Evolutionary conservation across 2,888 invertebrate genomes (phyloP).

Genomic region (Oligia fasciuncula): DNA sequence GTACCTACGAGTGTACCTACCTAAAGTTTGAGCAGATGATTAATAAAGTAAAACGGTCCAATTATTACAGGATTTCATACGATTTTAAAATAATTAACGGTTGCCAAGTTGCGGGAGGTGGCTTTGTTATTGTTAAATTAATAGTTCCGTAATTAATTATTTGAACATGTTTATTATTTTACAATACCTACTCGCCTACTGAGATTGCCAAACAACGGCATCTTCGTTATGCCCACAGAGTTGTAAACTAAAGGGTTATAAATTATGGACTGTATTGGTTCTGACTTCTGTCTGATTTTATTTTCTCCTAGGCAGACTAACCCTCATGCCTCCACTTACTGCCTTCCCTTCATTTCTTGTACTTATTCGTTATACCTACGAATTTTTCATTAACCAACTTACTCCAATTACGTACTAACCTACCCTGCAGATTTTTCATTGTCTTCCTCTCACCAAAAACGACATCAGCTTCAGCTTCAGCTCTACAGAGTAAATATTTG

Average conservation of each 20-base stretch:
- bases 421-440: background rate
- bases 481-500: slow-evolving; percentile 46
- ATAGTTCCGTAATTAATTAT: slow-evolving; percentile 19
- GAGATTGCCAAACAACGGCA: slow-evolving; percentile 6
- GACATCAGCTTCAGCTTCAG: background rate
- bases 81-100: slow-evolving; percentile 4
- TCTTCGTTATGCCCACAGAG: slow-evolving; percentile 1
- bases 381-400: background rate
- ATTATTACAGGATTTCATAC: slow-evolving; percentile 6
- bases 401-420: background rate
- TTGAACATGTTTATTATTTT: slow-evolving; percentile 38
- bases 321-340: background rate
- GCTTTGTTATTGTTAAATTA: slow-evolving; percentile 27
- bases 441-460: slow-evolving; percentile 9
- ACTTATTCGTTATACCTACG: background rate
- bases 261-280: background rate
- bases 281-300: background rate
- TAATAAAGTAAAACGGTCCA: background rate
- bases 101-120: slow-evolving; percentile 16
- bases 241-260: slow-evolving; percentile 3
- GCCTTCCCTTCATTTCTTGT: background rate
- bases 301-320: no score
- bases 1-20: slow-evolving; percentile 12
- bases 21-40: slow-evolving; percentile 14
- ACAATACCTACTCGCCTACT: slow-evolving; percentile 19